A percentile compares a stretch with the other conserved stretches of the same genome.
phyloP scores from a whole-genome alignment of 2,113 vertebrate genomes.

The Coptodon rendalli region DNA sequence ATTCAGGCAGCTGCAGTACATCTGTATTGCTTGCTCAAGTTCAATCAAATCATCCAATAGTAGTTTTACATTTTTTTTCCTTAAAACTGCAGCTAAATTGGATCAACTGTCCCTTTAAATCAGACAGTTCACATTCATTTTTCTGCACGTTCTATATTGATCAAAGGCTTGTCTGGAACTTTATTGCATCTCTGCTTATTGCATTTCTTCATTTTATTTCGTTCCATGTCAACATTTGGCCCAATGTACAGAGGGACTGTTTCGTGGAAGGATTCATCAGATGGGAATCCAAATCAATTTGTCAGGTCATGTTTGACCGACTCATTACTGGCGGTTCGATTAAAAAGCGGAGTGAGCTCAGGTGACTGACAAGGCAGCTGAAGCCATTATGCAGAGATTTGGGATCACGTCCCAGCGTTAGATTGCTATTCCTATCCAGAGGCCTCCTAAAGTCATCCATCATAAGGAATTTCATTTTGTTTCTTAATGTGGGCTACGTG shows the following conservation, averaged over 20 bases:
- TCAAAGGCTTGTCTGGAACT: constrained; percentile 28
- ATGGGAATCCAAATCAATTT: constrained; percentile 71
- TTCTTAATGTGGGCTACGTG: constrained; percentile 54
- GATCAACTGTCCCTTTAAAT: constrained; percentile 9
- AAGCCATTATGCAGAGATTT: constrained; percentile 58
- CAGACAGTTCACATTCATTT: constrained; percentile 12
- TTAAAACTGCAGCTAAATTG: not conserved
- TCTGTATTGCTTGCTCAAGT: not conserved
- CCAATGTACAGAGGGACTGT: constrained; percentile 1
- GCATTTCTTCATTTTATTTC: constrained; percentile 40
- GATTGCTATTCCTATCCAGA: constrained; percentile 34
- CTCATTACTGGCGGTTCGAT: constrained; percentile 59
- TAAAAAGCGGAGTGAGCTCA: constrained; percentile 50
- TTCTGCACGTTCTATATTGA: constrained; percentile 11
- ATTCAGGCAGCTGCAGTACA: not conserved
- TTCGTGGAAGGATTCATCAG: constrained; percentile 48
- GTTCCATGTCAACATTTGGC: constrained; percentile 37
- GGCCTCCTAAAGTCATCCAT: constrained; percentile 65
- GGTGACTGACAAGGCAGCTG: constrained; percentile 72
- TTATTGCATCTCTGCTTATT: constrained; percentile 50
- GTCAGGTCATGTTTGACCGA: constrained; percentile 59
- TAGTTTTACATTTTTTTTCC: not conserved
- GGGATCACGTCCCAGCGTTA: constrained; percentile 50
- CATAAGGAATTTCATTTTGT: constrained; percentile 59
- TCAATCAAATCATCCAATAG: not conserved